These are phyloP conservation scores for Tautogolabrus adspersus DNA, from an alignment of 2,113 vertebrate species.

Conservation along the genomic window DNA sequence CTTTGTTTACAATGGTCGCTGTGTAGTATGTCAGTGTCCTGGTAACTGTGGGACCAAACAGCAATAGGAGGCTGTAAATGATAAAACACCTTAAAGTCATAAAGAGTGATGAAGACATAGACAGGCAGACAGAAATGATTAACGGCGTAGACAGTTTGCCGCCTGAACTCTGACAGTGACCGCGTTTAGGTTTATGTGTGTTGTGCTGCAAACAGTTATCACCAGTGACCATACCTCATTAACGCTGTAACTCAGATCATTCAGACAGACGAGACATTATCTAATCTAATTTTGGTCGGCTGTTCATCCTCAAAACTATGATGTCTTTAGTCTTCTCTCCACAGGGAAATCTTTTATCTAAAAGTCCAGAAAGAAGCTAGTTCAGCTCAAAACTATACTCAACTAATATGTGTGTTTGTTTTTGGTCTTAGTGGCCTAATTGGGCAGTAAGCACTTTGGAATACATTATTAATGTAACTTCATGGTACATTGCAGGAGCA, in stretches of 20 bases:
- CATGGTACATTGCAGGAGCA: neutral
- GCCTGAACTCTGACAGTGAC: conserved; percentile 15
- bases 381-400: conserved; percentile 16
- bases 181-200: conserved; percentile 16
- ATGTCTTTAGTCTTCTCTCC: neutral
- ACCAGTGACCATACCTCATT: conserved; percentile 58
- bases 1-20: neutral
- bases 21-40: neutral
- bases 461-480: neutral
- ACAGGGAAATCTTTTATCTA: neutral
- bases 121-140: conserved; percentile 29
- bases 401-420: neutral
- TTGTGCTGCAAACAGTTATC: conserved; percentile 57
- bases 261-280: conserved; percentile 43
- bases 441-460: neutral
- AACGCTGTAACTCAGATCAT: conserved; percentile 6
- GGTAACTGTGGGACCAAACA: neutral
- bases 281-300: conserved; percentile 26
- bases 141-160: conserved; percentile 19
- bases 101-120: conserved; percentile 40
- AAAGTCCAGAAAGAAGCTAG: conserved; percentile 1
- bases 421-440: neutral
- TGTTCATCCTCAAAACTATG: conserved; percentile 17
- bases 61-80: conserved; percentile 23
- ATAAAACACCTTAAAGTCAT: conserved; percentile 5